Evolutionary conservation across 2,113 vertebrate genomes (phyloP).

Genomic region (Stegastes partitus): DNA sequence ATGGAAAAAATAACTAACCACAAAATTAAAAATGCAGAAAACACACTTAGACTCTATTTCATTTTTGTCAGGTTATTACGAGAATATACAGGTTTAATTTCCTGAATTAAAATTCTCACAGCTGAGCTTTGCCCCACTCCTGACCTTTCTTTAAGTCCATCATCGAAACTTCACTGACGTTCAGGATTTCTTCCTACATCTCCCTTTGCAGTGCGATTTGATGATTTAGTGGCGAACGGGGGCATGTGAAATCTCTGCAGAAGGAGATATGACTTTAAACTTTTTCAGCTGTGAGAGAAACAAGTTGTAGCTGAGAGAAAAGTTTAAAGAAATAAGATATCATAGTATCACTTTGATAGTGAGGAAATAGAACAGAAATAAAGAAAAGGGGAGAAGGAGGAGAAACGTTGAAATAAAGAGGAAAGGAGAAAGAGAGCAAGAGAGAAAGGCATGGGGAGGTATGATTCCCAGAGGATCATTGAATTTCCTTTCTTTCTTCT

Average conservation of each 20-base stretch:
- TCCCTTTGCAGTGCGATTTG: too few species aligned
- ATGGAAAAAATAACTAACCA: too few species aligned
- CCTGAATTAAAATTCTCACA: conserved; percentile 18
- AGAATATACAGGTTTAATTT: conserved; percentile 19
- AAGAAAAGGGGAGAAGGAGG: conserved; percentile 28
- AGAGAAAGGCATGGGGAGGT: conserved; percentile 57
- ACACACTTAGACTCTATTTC: too few species aligned
- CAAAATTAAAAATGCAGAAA: too few species aligned
- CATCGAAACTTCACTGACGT: too few species aligned
- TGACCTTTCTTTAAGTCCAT: background rate
- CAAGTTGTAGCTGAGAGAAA: too few species aligned
- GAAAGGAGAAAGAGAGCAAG: conserved; percentile 25
- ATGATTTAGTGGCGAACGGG: too few species aligned
- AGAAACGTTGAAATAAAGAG: conserved; percentile 11
- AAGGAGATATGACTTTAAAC: too few species aligned
- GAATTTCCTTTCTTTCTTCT: conserved; percentile 83
- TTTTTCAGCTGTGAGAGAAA: too few species aligned
- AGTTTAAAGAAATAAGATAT: background rate
- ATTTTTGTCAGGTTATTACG: background rate
- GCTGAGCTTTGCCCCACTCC: conserved; percentile 7
- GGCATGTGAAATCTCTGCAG: too few species aligned
- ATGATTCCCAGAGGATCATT: conserved; percentile 78
- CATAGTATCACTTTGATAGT: conserved; percentile 14
- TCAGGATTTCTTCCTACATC: too few species aligned
- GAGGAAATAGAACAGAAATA: conserved; percentile 29